Percentiles rank a stretch among this genome's conserved stretches.
Conservation (phyloP, 2,113 vertebrate genomes). For the Hemicordylus capensis region DNA sequence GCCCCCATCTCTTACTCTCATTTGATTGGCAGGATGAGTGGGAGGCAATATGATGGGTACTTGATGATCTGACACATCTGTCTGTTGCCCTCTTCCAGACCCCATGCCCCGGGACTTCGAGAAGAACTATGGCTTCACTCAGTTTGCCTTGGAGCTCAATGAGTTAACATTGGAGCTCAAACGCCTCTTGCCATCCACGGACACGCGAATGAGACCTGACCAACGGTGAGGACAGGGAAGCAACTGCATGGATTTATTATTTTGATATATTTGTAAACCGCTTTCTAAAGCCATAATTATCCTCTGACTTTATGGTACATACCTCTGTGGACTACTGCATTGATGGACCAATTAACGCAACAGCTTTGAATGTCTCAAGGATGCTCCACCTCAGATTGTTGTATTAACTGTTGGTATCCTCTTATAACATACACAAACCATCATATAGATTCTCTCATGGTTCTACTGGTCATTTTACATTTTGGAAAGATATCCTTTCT, state of each 20-base stretch:
- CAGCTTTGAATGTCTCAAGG: no score
- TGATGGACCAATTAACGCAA: no score
- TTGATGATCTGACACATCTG: background rate
- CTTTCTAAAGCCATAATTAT: no score
- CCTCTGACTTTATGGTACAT: no score
- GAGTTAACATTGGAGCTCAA: constrained; percentile 84
- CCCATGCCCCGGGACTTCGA: constrained; percentile 84
- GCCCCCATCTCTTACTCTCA: background rate
- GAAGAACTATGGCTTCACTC: constrained; percentile 88
- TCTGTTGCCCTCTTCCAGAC: constrained; percentile 64
- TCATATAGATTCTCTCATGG: no score
- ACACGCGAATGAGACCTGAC: constrained; percentile 89
- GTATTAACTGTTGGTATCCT: no score
- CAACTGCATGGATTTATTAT: background rate
- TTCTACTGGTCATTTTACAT: no score
- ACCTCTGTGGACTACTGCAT: no score
- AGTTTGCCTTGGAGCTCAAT: constrained; percentile 89
- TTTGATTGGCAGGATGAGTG: background rate
- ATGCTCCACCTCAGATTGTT: no score
- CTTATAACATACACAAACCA: no score
- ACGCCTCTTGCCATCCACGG: constrained; percentile 83
- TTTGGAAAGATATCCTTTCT: no score
- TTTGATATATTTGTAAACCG: background rate
- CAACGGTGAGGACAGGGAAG: constrained; percentile 79
- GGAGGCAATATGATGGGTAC: no score